These are phyloP conservation scores for Calameuta idolon DNA, from an alignment of 2,888 invertebrate species.

Conservation along the genomic window DNA sequence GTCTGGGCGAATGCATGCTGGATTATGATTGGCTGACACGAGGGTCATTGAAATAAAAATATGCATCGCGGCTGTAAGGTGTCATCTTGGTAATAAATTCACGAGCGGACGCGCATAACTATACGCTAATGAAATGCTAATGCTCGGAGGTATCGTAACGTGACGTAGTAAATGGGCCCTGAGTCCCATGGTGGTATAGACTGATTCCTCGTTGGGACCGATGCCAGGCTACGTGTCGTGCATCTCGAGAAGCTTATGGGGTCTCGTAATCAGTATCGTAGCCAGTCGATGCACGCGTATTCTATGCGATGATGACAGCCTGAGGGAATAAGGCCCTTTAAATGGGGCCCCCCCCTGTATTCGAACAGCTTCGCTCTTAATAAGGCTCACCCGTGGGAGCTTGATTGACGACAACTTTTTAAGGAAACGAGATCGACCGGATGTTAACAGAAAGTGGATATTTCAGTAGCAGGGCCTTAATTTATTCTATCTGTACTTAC, in stretches of 20 bases:
- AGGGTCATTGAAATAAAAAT: conserved; percentile 16
- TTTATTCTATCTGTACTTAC: neutral
- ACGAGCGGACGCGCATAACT: neutral
- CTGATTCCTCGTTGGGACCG: neutral
- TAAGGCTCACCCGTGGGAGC: conserved; percentile 41
- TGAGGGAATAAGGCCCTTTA: neutral
- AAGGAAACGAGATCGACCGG: conserved; percentile 34
- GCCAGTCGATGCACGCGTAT: neutral
- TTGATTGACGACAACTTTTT: conserved; percentile 32
- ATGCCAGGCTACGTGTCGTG: neutral
- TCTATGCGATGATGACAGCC: neutral
- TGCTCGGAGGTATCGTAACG: conserved; percentile 21
- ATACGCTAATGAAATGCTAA: conserved; percentile 47
- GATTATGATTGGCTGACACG: conserved; percentile 5
- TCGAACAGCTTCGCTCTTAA: conserved; percentile 17
- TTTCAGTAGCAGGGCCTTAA: neutral
- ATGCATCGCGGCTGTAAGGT: neutral
- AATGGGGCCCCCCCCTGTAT: neutral
- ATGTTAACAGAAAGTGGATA: neutral
- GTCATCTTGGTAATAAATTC: conserved; percentile 12
- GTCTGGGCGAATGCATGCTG: neutral
- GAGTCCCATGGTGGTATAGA: neutral
- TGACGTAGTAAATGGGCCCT: neutral
- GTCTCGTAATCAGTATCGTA: neutral
- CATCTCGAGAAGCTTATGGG: neutral